Percentiles rank a stretch among this genome's conserved stretches.
phyloP scores from a whole-genome alignment of 2,797 vertebrate species.

The Pseudotriccus pelzelni region DNA sequence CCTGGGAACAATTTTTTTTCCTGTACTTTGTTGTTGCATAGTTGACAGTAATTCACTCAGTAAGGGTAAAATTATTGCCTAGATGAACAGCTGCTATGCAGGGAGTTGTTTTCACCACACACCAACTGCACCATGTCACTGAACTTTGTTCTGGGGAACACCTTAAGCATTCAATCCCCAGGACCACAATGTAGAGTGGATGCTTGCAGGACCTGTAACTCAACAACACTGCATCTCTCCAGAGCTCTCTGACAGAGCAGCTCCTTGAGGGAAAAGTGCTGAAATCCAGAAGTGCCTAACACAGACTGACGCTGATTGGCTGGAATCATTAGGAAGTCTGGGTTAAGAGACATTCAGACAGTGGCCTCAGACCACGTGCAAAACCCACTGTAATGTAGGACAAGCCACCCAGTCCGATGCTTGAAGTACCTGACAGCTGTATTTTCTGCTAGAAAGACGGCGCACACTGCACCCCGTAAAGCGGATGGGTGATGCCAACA shows the following conservation, averaged over 20 bases:
- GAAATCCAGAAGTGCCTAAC: background rate
- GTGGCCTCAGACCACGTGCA: background rate
- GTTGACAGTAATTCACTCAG: conserved; percentile 26
- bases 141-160: background rate
- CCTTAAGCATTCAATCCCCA: background rate
- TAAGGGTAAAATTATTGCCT: background rate
- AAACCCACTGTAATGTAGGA: background rate
- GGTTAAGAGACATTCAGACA: background rate
- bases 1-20: background rate
- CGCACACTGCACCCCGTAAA: background rate
- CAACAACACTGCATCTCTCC: background rate
- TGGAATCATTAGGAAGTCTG: background rate
- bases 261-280: background rate
- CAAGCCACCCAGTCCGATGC: background rate
- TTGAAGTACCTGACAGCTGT: background rate
- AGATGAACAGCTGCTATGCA: background rate
- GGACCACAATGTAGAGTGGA: background rate
- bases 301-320: background rate
- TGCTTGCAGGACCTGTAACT: background rate
- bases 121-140: background rate
- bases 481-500: background rate
- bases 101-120: background rate
- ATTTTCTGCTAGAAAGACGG: background rate
- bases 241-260: background rate
- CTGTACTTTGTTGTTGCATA: conserved; percentile 12